These are phyloP conservation scores for Malurus splendens DNA, from an alignment of 2,797 vertebrate species.

Conservation along the genomic window DNA sequence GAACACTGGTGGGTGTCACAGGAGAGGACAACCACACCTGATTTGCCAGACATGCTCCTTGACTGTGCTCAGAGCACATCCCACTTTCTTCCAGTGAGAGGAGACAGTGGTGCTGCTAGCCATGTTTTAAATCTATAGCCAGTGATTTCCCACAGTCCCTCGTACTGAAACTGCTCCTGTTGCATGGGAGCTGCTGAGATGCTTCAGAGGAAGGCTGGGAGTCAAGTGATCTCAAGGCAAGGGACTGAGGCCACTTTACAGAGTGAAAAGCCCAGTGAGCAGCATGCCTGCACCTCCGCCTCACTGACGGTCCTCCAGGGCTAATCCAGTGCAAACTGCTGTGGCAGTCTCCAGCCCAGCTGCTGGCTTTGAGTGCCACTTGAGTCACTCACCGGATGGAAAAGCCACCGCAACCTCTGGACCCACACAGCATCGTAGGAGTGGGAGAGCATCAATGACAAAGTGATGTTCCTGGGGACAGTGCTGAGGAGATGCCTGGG, in stretches of 20 bases:
- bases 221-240: not conserved
- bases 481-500: not conserved
- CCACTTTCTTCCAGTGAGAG: not conserved
- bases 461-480: not conserved
- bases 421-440: accelerated
- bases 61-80: not conserved
- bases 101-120: not conserved
- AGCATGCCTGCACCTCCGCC: not conserved
- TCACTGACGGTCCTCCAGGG: not conserved
- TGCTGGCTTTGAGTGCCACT: not conserved
- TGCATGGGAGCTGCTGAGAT: not conserved
- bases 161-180: not conserved
- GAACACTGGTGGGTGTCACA: not conserved
- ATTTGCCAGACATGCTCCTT: not conserved
- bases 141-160: not conserved
- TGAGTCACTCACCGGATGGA: not conserved
- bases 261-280: not conserved
- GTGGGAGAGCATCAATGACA: not conserved
- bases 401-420: not conserved
- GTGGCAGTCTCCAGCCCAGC: not conserved
- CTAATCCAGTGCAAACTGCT: not conserved
- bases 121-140: not conserved
- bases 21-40: not conserved
- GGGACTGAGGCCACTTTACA: not conserved
- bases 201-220: not conserved